Percentiles rank a stretch among this genome's conserved stretches.
These are phyloP conservation scores for Dryomyza anilis DNA, from an alignment of 2,888 invertebrate genomes.

Conservation along the genomic window DNA sequence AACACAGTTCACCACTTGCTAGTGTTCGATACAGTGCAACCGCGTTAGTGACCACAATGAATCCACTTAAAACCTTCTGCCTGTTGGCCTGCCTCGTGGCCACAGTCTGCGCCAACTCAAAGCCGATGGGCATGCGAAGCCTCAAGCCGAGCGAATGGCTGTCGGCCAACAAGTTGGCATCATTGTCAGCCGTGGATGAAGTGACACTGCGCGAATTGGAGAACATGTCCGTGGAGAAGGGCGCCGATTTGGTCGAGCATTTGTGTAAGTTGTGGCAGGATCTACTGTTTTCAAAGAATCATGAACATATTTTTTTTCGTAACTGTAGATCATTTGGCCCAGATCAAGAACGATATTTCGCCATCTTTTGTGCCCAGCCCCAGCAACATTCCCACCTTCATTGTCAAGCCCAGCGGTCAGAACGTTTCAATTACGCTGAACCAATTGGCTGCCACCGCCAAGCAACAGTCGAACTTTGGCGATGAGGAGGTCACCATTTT, in stretches of 20 bases:
- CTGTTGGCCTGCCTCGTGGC: conserved; percentile 45
- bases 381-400: conserved; percentile 43
- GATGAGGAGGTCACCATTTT: conserved; percentile 54
- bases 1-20: neutral
- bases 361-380: conserved; percentile 47
- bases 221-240: conserved; percentile 47
- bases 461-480: conserved; percentile 45
- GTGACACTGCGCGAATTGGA: conserved; percentile 47
- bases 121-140: conserved; percentile 23
- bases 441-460: conserved; percentile 41
- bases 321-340: conserved; percentile 47
- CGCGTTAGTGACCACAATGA: conserved; percentile 37
- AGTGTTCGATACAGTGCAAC: neutral
- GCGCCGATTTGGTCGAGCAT: conserved; percentile 44
- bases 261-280: conserved; percentile 44
- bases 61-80: conserved; percentile 43
- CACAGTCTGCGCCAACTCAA: conserved; percentile 14
- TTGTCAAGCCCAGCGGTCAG: conserved; percentile 45
- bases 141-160: conserved; percentile 51
- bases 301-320: neutral
- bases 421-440: conserved; percentile 44
- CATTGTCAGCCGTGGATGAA: conserved; percentile 45
- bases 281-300: neutral
- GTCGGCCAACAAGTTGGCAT: conserved; percentile 42
- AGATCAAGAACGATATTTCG: conserved; percentile 45